A percentile compares a stretch with the other conserved stretches of the same genome.
Conservation (phyloP, 2,888 invertebrate species). For the Aricia artaxerxes region DNA sequence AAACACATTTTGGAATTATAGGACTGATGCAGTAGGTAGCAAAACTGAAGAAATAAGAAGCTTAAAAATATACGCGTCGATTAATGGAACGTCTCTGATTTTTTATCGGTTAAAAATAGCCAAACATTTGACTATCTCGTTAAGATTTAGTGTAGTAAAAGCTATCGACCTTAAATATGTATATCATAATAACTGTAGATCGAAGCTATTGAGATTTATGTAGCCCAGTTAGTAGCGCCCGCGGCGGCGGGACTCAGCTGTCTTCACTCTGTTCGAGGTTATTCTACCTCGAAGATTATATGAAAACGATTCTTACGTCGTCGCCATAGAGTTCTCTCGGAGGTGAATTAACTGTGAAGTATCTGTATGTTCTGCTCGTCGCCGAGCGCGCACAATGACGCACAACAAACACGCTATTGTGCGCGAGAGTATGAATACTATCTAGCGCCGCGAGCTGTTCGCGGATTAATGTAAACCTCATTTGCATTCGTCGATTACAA, state of each 20-base stretch:
- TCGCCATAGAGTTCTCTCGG: not conserved
- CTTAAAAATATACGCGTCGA: too few species aligned
- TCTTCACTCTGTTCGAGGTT: constrained; percentile 53
- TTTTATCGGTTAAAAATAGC: not conserved
- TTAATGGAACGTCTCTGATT: not conserved
- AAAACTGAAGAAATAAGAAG: too few species aligned
- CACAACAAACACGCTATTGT: constrained; percentile 76
- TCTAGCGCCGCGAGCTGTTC: constrained; percentile 57
- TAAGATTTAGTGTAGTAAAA: constrained; percentile 11
- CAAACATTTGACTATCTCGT: not conserved
- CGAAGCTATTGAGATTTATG: constrained; percentile 25
- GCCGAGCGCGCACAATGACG: constrained; percentile 64
- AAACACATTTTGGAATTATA: not conserved
- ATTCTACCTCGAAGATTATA: not conserved
- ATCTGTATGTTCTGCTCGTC: constrained; percentile 47
- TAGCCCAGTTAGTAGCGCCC: constrained; percentile 27
- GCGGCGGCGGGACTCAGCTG: constrained; percentile 56
- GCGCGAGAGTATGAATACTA: constrained; percentile 68
- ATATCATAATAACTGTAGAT: constrained; percentile 26
- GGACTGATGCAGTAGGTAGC: too few species aligned
- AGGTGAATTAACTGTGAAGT: not conserved
- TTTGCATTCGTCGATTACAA: constrained; percentile 56
- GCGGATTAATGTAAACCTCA: constrained; percentile 66
- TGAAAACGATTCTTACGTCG: not conserved
- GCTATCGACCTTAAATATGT: constrained; percentile 30